These are phyloP conservation scores for Alouatta palliata DNA, from an alignment of 2,113 vertebrate species.

Conservation along the genomic window DNA sequence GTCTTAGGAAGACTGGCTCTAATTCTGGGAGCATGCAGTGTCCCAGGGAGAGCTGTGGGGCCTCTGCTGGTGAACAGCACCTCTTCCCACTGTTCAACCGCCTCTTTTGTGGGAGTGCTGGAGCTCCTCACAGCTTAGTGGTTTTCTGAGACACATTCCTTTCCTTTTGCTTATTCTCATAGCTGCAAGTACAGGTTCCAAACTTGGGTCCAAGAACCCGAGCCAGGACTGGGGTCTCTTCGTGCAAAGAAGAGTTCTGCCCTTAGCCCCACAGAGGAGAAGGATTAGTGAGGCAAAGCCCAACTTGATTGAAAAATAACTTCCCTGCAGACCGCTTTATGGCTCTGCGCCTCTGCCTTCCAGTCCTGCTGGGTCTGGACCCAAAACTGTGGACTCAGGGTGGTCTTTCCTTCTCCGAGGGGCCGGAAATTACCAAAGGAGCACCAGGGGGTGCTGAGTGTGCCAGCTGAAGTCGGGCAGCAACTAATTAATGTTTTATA, in stretches of 20 bases:
- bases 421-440: constrained; percentile 65
- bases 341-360: constrained; percentile 66
- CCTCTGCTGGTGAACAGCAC: rapidly evolving
- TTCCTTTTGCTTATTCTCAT: neutral
- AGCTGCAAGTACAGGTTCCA: neutral
- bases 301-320: constrained; percentile 87
- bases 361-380: constrained; percentile 54
- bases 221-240: neutral
- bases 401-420: constrained; percentile 68
- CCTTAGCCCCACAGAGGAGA: neutral
- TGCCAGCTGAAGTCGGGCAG: neutral
- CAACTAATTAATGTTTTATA: constrained; percentile 2
- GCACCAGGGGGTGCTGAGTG: neutral
- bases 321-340: constrained; percentile 69
- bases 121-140: neutral
- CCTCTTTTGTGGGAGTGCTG: neutral
- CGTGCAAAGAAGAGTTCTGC: neutral
- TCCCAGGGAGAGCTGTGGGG: neutral
- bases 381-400: constrained; percentile 55
- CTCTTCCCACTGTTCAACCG: rapidly evolving
- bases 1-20: neutral
- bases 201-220: neutral
- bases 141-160: neutral
- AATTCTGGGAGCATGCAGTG: rapidly evolving
- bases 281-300: constrained; percentile 83